Evolutionary conservation across 1,140 invertebrate species (phyloP), one percentile per base, ranked within the genome.

Genomic region (Drosophila murphyi): DNA sequence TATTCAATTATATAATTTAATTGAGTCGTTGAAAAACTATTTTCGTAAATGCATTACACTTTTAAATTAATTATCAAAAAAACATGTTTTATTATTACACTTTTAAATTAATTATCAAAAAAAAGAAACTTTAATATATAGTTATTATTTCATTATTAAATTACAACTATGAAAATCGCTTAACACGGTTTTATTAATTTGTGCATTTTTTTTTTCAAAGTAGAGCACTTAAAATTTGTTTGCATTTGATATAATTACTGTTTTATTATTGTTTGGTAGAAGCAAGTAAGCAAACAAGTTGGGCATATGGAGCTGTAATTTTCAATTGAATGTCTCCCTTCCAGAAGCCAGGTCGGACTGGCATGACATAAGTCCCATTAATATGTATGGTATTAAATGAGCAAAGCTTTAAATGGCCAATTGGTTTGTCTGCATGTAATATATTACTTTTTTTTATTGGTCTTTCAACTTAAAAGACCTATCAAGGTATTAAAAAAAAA

Each of bases 321-420:
- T 31, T 7, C 8, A 29, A 41, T 28, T 4, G 0, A 31, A 5
- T 28, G 12, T 56, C 31, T 51, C 10, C 3, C 5, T 3, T 3
- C 35, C 37, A 4, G 0, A 47, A 45, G 2, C 12, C 0, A 59
- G 10, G 20, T 2, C 6, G 12, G 41, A 3, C 43, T 29, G 32
- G 43, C 47, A 60, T 60, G 32, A 48, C 35, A 29, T 35, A 60
- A 35, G 8, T 10, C 43, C 57, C 28, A 48, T 48, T 48, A 47
- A 47, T 12, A 60, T 34, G 12, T 43, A 32, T 10, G 7, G 6
- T 47, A 43, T 47, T 47, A 20, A 31, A 60, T 60, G 56, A 6
- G 20, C 37, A 56, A 10, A 29, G 54, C 54, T 43, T 41, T 35
- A 29, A 41, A 35, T 56, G 8, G 54, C 37, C 37, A 35, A 56